phyloP scores from a whole-genome alignment of 2,113 vertebrate genomes.

The Pitta sordida region DNA sequence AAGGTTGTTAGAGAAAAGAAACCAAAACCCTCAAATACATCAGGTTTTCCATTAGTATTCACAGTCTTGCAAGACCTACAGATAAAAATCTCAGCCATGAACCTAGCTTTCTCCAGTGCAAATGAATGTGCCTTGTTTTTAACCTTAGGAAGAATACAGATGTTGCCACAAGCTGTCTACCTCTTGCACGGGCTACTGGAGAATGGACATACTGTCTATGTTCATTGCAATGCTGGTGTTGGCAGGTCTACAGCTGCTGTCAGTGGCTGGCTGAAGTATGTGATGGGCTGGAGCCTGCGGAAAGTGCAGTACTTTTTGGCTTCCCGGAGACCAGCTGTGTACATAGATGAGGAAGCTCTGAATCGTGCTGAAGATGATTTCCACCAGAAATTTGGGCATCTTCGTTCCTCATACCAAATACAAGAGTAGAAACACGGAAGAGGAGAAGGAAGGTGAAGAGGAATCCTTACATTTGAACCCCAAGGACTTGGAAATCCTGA shows the following conservation, averaged over 20 bases:
- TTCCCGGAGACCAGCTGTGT: constrained; percentile 84
- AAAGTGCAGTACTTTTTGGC: constrained; percentile 90
- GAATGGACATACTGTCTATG: constrained; percentile 90
- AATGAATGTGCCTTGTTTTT: not conserved
- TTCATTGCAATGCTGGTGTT: constrained; percentile 95
- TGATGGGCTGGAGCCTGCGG: constrained; percentile 86
- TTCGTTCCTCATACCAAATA: constrained; percentile 64
- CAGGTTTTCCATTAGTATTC: not conserved
- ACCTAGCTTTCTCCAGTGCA: not conserved
- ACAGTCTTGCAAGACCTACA: not conserved
- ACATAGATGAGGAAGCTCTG: constrained; percentile 92
- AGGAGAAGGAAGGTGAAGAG: not conserved
- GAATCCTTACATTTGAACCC: not conserved
- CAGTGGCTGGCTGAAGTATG: constrained; percentile 89
- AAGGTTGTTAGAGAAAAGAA: not conserved
- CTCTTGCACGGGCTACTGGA: constrained; percentile 89
- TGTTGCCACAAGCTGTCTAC: constrained; percentile 94
- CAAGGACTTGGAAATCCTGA: not conserved
- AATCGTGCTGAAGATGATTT: constrained; percentile 84
- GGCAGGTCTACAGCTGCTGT: constrained; percentile 90
- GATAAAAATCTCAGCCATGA: not conserved
- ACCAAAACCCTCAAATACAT: not conserved
- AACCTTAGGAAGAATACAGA: constrained; percentile 82
- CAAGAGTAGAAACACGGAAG: not conserved
- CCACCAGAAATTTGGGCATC: constrained; percentile 84